Conservation (phyloP, 2,797 vertebrate species). For the Pogonophryne albipinna region DNA sequence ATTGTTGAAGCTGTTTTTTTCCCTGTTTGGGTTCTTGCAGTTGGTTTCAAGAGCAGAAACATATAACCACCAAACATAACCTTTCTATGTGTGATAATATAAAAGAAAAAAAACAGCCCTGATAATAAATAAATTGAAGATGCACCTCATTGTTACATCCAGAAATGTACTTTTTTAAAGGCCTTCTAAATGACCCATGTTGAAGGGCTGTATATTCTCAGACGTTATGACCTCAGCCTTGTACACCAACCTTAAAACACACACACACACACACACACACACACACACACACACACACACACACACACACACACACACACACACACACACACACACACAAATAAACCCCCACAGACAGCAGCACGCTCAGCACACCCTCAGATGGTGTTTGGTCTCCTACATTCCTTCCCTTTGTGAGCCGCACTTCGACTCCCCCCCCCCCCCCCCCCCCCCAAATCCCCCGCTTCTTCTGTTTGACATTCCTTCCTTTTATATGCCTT, state of each 20-base stretch:
- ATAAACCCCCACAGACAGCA: slow-evolving; percentile 23
- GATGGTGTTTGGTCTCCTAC: slow-evolving; percentile 55
- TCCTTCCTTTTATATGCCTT: slow-evolving; percentile 61
- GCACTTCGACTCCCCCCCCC: slow-evolving; percentile 21
- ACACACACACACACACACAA: slow-evolving; percentile 9
- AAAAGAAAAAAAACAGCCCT: too few species aligned
- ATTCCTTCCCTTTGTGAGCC: slow-evolving; percentile 68
- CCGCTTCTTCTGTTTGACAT: slow-evolving; percentile 57
- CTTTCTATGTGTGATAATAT: too few species aligned
- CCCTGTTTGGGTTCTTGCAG: too few species aligned
- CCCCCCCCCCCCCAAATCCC: neutral
- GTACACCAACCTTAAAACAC: slow-evolving; percentile 25
- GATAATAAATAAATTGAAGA: too few species aligned
- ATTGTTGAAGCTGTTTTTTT: slow-evolving; percentile 32
- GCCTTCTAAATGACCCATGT: neutral
- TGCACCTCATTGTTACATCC: too few species aligned
- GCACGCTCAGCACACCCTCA: slow-evolving; percentile 43
- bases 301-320: neutral
- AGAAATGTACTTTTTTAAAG: too few species aligned
- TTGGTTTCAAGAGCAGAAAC: too few species aligned
- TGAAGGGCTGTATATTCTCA: slow-evolving; percentile 29
- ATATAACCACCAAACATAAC: too few species aligned
- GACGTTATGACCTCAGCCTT: slow-evolving; percentile 20
- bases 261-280: slow-evolving; percentile 1
- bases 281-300: slow-evolving; percentile 3